These are phyloP conservation scores for Varanus salvator DNA, from an alignment of 2,113 vertebrate species.

Conservation along the genomic window DNA sequence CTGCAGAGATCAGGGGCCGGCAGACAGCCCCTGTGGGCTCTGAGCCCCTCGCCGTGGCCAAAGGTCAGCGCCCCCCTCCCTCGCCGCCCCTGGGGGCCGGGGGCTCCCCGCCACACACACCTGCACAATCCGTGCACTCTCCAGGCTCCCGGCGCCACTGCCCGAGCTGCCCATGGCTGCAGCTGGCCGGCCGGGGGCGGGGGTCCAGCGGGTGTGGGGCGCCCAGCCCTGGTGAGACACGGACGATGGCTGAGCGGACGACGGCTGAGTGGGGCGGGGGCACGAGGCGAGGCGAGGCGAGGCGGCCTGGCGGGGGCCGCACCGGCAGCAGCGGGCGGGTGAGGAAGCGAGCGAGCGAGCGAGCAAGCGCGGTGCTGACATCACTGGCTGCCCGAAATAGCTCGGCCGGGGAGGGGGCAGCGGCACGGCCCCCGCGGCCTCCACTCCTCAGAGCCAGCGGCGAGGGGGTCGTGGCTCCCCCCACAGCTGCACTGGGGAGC, in stretches of 20 bases:
- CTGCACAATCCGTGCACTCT: neutral
- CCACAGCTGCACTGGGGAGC: neutral
- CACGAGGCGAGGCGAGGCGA: neutral
- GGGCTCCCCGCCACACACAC: neutral
- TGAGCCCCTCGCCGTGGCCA: too few species aligned
- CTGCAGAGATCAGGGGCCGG: neutral
- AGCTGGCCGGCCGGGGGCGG: neutral
- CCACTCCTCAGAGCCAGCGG: too few species aligned
- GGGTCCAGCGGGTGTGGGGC: neutral
- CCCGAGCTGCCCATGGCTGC: neutral
- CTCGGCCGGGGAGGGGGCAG: neutral
- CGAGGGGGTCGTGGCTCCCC: neutral
- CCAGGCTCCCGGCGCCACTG: neutral
- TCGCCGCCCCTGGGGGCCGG: neutral
- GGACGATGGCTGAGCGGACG: neutral
- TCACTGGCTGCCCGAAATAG: neutral
- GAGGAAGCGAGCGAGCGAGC: neutral
- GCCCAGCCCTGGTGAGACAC: neutral
- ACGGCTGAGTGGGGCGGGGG: neutral
- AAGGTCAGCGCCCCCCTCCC: too few species aligned
- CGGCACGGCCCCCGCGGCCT: too few species aligned
- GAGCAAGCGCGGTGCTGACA: slow-evolving; percentile 21
- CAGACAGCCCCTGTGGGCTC: too few species aligned
- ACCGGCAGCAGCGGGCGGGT: neutral
- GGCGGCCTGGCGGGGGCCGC: neutral